Evolutionary conservation across 2,797 vertebrate species (phyloP), one percentile per base, ranked within the genome.

Genomic region (Melanotaenia pygmaea): DNA sequence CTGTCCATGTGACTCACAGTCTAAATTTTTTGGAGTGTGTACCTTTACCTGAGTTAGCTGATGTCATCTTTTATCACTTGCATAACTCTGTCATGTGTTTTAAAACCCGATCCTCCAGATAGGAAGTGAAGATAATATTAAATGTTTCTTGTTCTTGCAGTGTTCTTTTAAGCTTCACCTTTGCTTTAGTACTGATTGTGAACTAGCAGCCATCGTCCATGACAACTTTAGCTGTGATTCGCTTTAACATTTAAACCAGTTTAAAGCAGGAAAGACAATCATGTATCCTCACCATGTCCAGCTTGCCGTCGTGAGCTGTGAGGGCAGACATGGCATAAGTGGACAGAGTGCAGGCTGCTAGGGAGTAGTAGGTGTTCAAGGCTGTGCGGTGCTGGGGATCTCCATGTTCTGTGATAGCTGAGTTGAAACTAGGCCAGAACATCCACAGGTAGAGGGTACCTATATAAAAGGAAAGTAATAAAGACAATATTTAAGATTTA

Each of bases 341-440:
- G 80, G 96, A 81, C 56, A 97, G 53, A 0, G 96, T 96, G 86
- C 97, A 97, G 0, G 96, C 94, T 0, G 93, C 95, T 87, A 99
- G 90, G 0, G 97, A 96, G 89, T 97, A 97, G 93, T 97, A 98
- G 1, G 95, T 96, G 94, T 98, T 98, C 82, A 98, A 72, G 65
- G 92, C 93, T 0, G 96, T 96, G 82, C 97, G 96, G 77, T 96
- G 95, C 91, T 98, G 96, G 8, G 89, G 83, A 0, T 93, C 93
- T 20, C 94, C 92, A 0, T 76, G 88, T 0, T 35, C 76, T 0
- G 94, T 94, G 85, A 94, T 43, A 2, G 96, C 93, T 0, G 97
- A 98, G 92, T 96, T 96, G 82, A 98, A 98, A 79, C 96, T 97
- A 22, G 97, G 97, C 97, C 97, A 99, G 93, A 97, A 99, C 93